A percentile compares a stretch with the other conserved stretches of the same genome.
These are phyloP conservation scores for Zootoca vivipara DNA, from an alignment of 2,113 vertebrate genomes.

Conservation along the genomic window DNA sequence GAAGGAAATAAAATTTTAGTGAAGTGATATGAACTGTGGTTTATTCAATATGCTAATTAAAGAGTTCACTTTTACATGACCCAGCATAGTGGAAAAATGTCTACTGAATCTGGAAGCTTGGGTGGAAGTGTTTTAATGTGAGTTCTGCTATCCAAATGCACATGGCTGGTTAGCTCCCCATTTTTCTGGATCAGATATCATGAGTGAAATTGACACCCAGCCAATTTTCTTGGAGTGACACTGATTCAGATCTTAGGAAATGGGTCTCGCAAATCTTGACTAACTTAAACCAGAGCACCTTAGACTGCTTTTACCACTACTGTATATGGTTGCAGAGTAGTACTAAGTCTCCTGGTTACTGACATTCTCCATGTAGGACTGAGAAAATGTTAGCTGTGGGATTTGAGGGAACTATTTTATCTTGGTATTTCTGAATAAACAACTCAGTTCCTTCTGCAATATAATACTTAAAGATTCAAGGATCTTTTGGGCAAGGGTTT, in stretches of 20 bases:
- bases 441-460: not conserved
- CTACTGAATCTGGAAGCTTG: not conserved
- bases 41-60: slow-evolving; percentile 4
- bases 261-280: no score
- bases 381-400: no score
- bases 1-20: not conserved
- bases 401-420: no score
- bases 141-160: not conserved
- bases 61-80: not conserved
- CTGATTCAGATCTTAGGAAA: not conserved
- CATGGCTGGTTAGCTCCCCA: not conserved
- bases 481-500: not conserved
- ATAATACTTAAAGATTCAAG: not conserved
- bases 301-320: no score
- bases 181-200: not conserved
- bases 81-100: not conserved
- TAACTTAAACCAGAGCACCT: no score
- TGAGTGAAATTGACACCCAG: not conserved
- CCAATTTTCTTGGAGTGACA: not conserved
- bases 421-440: not conserved
- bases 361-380: no score
- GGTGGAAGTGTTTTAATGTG: not conserved
- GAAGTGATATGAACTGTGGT: not conserved
- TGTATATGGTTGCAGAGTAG: no score
- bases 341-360: no score